Evolutionary conservation across 2,113 vertebrate genomes (phyloP).

Genomic region (Perca schrenkii): DNA sequence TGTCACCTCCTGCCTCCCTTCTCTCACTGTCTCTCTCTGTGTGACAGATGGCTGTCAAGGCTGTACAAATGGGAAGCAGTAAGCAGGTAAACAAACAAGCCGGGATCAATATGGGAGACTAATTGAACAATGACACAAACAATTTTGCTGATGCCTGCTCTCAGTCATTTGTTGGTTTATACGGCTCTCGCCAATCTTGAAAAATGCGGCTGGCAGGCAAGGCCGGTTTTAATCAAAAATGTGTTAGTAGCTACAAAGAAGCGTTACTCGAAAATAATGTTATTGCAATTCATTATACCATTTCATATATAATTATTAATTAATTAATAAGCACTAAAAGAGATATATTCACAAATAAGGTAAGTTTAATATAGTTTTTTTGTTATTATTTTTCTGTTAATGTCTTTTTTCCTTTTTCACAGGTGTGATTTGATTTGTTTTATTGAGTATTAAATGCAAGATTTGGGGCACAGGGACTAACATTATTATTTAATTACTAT

Average conservation of each 20-base stretch:
- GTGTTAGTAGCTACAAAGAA: slow-evolving; percentile 26
- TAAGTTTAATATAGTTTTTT: neutral
- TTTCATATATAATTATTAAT: slow-evolving; percentile 6
- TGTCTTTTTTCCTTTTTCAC: neutral
- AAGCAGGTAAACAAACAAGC: slow-evolving; percentile 76
- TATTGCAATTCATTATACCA: neutral
- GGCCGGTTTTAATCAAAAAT: slow-evolving; percentile 25
- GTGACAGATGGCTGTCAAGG: slow-evolving; percentile 77
- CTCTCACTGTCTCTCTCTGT: slow-evolving; percentile 35
- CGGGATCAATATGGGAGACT: slow-evolving; percentile 73
- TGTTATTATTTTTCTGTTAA: neutral
- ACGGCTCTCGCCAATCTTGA: slow-evolving; percentile 30
- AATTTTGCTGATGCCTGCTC: slow-evolving; percentile 59
- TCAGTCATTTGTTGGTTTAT: slow-evolving; percentile 55
- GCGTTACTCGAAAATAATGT: neutral
- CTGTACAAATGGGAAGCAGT: slow-evolving; percentile 57
- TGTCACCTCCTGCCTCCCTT: slow-evolving; percentile 49
- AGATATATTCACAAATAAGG: neutral
- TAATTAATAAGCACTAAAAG: neutral
- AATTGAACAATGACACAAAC: slow-evolving; percentile 76
- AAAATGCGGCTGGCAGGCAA: slow-evolving; percentile 39
- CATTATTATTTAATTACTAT: neutral
- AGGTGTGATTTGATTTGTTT: neutral
- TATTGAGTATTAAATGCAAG: neutral
- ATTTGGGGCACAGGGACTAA: neutral